Evolutionary conservation across 2,113 vertebrate species (phyloP), one percentile per base, ranked within the genome.

Genomic region (Strigops habroptila): DNA sequence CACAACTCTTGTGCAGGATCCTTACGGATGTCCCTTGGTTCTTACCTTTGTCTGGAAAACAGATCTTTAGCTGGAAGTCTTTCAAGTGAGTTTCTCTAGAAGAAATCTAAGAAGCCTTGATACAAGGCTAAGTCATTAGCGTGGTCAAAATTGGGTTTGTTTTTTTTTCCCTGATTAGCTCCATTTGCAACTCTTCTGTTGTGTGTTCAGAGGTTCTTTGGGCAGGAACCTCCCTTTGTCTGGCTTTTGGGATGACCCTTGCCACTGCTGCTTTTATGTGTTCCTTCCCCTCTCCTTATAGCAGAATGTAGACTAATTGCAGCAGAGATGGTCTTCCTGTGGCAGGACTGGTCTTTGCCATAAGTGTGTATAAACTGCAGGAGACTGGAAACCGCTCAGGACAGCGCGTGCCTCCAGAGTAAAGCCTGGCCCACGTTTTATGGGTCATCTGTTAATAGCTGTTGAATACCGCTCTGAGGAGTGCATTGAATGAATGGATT

Each of bases 221-320:
- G 59, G 52, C 10, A 28, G 79, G 46, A 53, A 30, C 27, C 18
- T 90, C 39, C 43, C 69, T 75, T 62, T 68, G 30, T 33, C 60
- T 90, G 85, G 69, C 23, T 81, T 80, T 52, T 25, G 62, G 82
- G 65, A 64, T 57, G 33, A 33, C 46, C 30, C 55, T 33, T 48
- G 17, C 12, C 31, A 3, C 35, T 62, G 55, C 51, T 91, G 28
- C 28, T 88, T 48, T 90, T 14, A 10, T 1, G 0, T 30, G 24
- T 53, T 82, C 33, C 49, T 57, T 57, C 11, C 28, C 22, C 4
- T 30, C 31, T 77, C 46, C 43, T 49, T 46, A 52, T 12, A 31
- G 25, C 7, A 35, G 48, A 30, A 41, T 0, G 0, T 1, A 23
- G n/a, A 41, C 17, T 30, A 21, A 6, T 7, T 14, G 9, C 48